Conservation (phyloP, 1,140 invertebrate genomes). For the Papilio dardanus region DNA sequence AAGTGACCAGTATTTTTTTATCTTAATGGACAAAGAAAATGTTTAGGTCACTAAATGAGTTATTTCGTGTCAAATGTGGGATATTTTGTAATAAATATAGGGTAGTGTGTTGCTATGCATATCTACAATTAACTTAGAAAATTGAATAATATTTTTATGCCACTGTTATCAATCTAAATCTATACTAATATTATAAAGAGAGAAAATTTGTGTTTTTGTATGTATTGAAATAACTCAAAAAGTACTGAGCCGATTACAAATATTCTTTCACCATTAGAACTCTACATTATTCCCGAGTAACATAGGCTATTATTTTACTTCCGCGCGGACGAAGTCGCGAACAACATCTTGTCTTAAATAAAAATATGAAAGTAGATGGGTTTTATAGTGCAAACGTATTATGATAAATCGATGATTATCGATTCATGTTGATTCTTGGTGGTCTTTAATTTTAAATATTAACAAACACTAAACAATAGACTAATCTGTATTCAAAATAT, state of each 20-base stretch:
- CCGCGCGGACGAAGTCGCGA: too few species aligned
- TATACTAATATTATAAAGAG: too few species aligned
- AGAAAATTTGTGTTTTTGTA: too few species aligned
- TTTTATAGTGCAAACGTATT: not conserved
- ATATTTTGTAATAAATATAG: not conserved
- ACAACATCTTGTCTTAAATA: not conserved
- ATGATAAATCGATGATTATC: not conserved
- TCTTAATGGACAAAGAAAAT: not conserved
- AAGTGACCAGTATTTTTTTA: constrained; percentile 4
- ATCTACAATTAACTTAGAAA: too few species aligned
- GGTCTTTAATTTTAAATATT: not conserved
- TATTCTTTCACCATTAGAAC: too few species aligned
- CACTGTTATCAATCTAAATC: too few species aligned
- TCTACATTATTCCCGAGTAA: too few species aligned
- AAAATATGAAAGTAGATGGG: not conserved
- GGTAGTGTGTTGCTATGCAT: not conserved
- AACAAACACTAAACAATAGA: not conserved
- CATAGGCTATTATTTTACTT: too few species aligned
- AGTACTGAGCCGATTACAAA: too few species aligned
- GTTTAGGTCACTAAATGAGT: constrained; percentile 4
- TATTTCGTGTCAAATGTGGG: not conserved
- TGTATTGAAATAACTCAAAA: too few species aligned
- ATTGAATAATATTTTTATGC: too few species aligned
- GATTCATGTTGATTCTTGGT: not conserved
- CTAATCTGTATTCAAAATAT: constrained; percentile 15